These are phyloP conservation scores for Sebastes fasciatus DNA, from an alignment of 2,113 vertebrate species.

Conservation along the genomic window DNA sequence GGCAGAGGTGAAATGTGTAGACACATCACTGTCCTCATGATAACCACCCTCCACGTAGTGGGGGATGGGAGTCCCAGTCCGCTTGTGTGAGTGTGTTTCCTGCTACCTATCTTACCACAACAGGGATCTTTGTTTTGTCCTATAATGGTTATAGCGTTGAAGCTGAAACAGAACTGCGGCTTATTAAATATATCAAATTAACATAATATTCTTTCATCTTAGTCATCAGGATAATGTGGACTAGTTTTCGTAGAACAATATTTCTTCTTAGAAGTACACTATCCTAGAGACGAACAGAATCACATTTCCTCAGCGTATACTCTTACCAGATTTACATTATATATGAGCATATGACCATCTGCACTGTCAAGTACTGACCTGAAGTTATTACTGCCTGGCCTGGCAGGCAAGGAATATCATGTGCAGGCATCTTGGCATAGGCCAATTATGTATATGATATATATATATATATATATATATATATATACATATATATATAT, in stretches of 20 bases:
- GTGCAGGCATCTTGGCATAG: too few species aligned
- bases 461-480: neutral
- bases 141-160: neutral
- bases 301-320: neutral
- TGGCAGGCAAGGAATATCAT: too few species aligned
- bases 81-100: conserved; percentile 11
- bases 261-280: neutral
- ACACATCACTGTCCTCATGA: conserved; percentile 60
- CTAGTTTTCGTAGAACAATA: neutral
- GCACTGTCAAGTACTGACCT: neutral
- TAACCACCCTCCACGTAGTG: conserved; percentile 11
- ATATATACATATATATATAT: neutral
- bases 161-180: neutral
- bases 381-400: neutral
- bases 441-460: neutral
- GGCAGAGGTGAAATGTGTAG: conserved; percentile 64
- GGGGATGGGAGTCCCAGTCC: too few species aligned
- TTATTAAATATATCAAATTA: neutral
- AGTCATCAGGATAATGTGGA: neutral
- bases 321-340: neutral
- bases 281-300: neutral
- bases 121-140: neutral
- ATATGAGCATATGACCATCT: neutral
- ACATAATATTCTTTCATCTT: neutral
- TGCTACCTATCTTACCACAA: neutral